Evolutionary conservation across 92 coral and sea anemone genomes (phyloP).

Genomic region (Meandrina meandrites): DNA sequence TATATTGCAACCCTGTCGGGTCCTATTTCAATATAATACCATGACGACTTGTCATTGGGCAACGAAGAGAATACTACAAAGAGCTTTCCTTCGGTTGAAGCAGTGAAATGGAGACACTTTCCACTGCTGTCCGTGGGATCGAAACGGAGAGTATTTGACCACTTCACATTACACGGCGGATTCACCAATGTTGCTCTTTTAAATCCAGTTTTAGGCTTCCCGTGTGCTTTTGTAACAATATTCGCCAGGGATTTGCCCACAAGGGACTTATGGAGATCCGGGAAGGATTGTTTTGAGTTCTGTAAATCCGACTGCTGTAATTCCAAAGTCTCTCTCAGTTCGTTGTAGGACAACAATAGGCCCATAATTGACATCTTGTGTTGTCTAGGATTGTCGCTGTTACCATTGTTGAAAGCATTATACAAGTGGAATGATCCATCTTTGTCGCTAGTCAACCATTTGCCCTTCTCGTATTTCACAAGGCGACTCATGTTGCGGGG

Average conservation of each 20-base stretch:
- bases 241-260: constrained; percentile 28
- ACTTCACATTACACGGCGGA: constrained; percentile 45
- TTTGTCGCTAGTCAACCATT: constrained; percentile 41
- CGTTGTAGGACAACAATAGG: constrained; percentile 45
- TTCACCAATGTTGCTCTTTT: constrained; percentile 10
- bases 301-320: constrained; percentile 4
- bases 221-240: neutral
- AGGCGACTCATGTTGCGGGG: constrained; percentile 9
- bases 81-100: constrained; percentile 43
- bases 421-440: constrained; percentile 49
- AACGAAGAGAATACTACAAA: constrained; percentile 48
- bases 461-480: neutral
- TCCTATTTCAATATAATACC: constrained; percentile 52
- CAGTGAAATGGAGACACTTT: constrained; percentile 61
- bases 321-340: constrained; percentile 26
- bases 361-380: constrained; percentile 51
- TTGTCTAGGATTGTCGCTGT: constrained; percentile 7
- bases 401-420: constrained; percentile 43
- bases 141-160: constrained; percentile 58
- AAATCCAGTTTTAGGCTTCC: neutral
- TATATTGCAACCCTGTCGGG: constrained; percentile 33
- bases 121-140: constrained; percentile 56
- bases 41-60: constrained; percentile 40
- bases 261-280: constrained; percentile 14
- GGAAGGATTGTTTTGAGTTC: constrained; percentile 19